Evolutionary conservation across 1,140 invertebrate species (phyloP).

Genomic region (Frieseomelitta varia): DNA sequence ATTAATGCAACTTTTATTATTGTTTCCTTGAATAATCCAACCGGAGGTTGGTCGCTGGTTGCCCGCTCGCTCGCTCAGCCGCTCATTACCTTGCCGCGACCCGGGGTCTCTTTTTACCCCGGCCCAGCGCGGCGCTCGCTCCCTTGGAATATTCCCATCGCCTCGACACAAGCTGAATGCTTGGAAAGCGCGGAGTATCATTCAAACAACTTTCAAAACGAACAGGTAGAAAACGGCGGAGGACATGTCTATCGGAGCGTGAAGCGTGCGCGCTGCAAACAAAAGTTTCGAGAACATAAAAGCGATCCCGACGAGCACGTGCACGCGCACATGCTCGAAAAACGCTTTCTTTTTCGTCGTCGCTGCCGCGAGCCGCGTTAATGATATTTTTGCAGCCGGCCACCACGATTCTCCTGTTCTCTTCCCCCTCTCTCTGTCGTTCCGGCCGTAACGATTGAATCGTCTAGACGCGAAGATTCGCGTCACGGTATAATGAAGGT

Average conservation of each 20-base stretch:
- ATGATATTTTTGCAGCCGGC: slow-evolving; percentile 38
- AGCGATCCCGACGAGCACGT: slow-evolving; percentile 48
- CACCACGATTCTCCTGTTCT: slow-evolving; percentile 4
- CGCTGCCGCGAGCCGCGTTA: slow-evolving; percentile 4
- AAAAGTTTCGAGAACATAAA: slow-evolving; percentile 64
- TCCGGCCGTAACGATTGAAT: not conserved
- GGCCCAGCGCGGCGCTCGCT: not conserved
- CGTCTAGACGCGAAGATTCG: not conserved
- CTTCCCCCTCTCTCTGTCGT: too few relatives aligned
- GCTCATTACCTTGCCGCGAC: slow-evolving; percentile 36
- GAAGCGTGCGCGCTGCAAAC: slow-evolving; percentile 55
- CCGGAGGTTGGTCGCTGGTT: slow-evolving; percentile 25
- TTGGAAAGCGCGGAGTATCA: slow-evolving; percentile 62
- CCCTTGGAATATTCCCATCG: slow-evolving; percentile 56
- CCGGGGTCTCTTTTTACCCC: slow-evolving; percentile 52
- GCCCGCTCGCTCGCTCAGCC: not conserved
- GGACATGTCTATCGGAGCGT: slow-evolving; percentile 65
- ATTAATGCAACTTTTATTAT: slow-evolving; percentile 80
- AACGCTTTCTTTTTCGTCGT: slow-evolving; percentile 44
- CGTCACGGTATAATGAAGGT: not conserved
- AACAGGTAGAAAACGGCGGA: slow-evolving; percentile 67
- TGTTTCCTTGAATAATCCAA: slow-evolving; percentile 75
- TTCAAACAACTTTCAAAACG: slow-evolving; percentile 69
- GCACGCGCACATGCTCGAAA: slow-evolving; percentile 31
- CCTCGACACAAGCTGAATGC: slow-evolving; percentile 54